Evolutionary conservation across 2,888 invertebrate species (phyloP).

Genomic region (Cantharis nigra): DNA sequence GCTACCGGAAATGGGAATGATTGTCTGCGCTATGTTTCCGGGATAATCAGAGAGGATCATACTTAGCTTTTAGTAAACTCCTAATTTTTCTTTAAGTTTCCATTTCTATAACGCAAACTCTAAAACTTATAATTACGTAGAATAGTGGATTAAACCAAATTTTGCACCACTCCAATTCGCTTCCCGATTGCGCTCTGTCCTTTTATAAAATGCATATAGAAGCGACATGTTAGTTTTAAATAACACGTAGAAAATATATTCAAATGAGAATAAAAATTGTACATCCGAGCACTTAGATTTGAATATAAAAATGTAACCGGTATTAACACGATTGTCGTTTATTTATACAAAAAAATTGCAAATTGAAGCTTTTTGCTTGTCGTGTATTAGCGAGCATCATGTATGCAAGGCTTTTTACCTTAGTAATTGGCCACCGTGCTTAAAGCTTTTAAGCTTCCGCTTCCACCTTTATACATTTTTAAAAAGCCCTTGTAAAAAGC

Average conservation of each 20-base stretch:
- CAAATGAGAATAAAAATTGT: not conserved
- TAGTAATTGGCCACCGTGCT: conserved; percentile 58
- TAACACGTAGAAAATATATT: not conserved
- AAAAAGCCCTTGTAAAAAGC: conserved; percentile 49
- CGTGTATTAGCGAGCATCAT: conserved; percentile 48
- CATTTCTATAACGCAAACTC: not conserved
- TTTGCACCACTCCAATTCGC: not conserved
- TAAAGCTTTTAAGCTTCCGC: conserved; percentile 57
- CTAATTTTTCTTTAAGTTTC: not conserved
- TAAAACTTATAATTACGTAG: not conserved
- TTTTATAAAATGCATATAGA: not conserved
- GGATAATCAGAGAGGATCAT: conserved; percentile 34
- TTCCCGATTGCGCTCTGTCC: not conserved
- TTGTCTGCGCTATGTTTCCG: conserved; percentile 44
- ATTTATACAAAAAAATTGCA: conserved; percentile 10
- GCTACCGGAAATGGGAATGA: conserved; percentile 42
- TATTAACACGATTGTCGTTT: not conserved
- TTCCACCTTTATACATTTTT: conserved; percentile 56
- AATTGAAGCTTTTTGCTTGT: conserved; percentile 24
- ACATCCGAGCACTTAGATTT: not conserved
- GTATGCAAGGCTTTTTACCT: conserved; percentile 56
- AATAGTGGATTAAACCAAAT: not conserved
- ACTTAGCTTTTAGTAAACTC: not conserved
- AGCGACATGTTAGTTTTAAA: not conserved
- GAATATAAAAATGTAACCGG: not conserved